Evolutionary conservation across 2,113 vertebrate genomes (phyloP), one percentile per base, ranked within the genome.

Genomic region (Laticauda colubrina): DNA sequence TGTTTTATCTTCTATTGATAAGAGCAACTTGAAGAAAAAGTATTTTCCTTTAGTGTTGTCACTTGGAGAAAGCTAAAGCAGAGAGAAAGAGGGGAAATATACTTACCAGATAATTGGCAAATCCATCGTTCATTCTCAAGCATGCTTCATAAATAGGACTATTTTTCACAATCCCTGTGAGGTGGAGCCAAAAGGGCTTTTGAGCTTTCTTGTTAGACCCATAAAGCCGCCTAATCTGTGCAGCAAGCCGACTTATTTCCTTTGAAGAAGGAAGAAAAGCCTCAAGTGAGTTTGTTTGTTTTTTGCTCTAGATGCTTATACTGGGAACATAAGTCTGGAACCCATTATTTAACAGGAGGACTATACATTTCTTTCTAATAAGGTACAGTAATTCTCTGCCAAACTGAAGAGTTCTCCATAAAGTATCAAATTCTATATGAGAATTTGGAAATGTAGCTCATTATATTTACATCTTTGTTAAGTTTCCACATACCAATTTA

Each of bases 41-140:
- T 1, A 20, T 45, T 6, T 85, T n/a, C 4, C 26, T 85, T 51
- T 85, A 43, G 23, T 43, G 20, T 81, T 24, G 45, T 75, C 5
- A 0, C 18, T 15, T 45, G 20, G 34, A 81, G 34, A 81, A 21
- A 81, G 34, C 7, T 20, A 39, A 81, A 43, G 34, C 69, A 20
- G n/a, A 39, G 48, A 48, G 12, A 26, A 7, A 48, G 24, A 3
- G 14, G 20, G 87, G 18, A 75, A 90, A 88, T 23, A 69, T 2
- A 94, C 97, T 98, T 96, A 99, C 99, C 96, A 95, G 85, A 92
- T 99, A 99, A 39, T 95, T 95, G 81, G 97, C 96, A 96, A 99
- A 99, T 90, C 99, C 99, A 0, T 98, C 99, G 14, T 99, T 99
- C 99, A 99, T 99, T 90, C 99, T 97, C 85, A 98, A 26, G 91